These are phyloP conservation scores for Craniophora ligustri DNA, from an alignment of 2,888 invertebrate species.

Conservation along the genomic window DNA sequence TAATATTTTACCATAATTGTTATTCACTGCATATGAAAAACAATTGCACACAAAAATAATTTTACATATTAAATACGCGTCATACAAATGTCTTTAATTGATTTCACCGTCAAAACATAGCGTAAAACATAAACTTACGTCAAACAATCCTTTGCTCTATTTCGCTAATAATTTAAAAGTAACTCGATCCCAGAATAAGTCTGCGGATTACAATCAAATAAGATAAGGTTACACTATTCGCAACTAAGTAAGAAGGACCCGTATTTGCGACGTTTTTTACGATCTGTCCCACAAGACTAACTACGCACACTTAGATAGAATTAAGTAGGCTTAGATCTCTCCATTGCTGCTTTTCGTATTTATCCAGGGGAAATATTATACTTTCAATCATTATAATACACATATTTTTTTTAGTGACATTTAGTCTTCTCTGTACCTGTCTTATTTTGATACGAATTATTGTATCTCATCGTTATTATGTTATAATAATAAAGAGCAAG, in stretches of 20 bases:
- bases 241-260: conserved; percentile 25
- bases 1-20: background rate
- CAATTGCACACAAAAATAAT: too few relatives aligned
- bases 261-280: conserved; percentile 35
- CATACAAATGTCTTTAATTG: conserved; percentile 1
- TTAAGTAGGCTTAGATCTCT: background rate
- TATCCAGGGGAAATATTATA: background rate
- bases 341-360: conserved; percentile 10
- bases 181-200: conserved; percentile 47
- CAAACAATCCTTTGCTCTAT: conserved; percentile 1
- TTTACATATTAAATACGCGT: too few relatives aligned
- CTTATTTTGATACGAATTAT: too few relatives aligned
- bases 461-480: too few relatives aligned
- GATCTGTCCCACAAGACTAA: conserved; percentile 26
- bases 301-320: conserved; percentile 4
- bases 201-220: conserved; percentile 46
- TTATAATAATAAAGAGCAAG: too few relatives aligned
- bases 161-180: conserved; percentile 32
- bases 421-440: too few relatives aligned
- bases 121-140: conserved; percentile 5
- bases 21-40: too few relatives aligned
- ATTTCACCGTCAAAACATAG: background rate
- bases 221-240: conserved; percentile 43
- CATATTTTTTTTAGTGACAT: too few relatives aligned
- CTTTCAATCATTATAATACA: background rate